Evolutionary conservation across 2,888 invertebrate genomes (phyloP).

Genomic region (Cotesia congregata): DNA sequence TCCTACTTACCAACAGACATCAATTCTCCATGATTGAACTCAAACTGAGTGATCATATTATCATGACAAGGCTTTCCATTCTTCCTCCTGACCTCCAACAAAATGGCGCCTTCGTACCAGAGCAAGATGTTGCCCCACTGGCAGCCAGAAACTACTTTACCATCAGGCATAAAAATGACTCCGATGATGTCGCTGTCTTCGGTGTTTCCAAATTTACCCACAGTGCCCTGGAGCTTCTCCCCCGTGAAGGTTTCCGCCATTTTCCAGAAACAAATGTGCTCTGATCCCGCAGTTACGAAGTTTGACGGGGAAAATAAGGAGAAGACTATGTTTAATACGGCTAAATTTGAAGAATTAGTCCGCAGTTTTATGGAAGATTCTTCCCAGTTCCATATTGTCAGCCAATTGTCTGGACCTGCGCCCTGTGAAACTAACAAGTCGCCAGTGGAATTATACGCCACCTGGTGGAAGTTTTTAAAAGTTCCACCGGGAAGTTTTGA

Average conservation of each 20-base stretch:
- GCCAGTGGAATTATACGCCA: conserved; percentile 87
- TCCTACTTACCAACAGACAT: conserved; percentile 74
- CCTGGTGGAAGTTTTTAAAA: conserved; percentile 78
- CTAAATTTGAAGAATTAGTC: conserved; percentile 86
- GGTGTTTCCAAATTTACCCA: conserved; percentile 93
- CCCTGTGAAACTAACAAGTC: conserved; percentile 86
- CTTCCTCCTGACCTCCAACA: conserved; percentile 83
- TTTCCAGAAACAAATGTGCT: conserved; percentile 93
- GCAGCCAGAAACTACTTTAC: conserved; percentile 89
- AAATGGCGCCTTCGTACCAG: conserved; percentile 92
- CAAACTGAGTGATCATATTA: conserved; percentile 78
- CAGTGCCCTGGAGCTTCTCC: conserved; percentile 86
- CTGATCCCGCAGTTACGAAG: conserved; percentile 81
- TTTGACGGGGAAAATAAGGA: conserved; percentile 85
- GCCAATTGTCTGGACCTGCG: conserved; percentile 86
- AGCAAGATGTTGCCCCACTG: conserved; percentile 93
- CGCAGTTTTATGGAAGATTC: conserved; percentile 81
- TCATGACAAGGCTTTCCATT: conserved; percentile 82
- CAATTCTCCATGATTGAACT: conserved; percentile 72
- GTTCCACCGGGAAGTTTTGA: conserved; percentile 85
- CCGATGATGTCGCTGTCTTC: conserved; percentile 92
- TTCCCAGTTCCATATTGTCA: conserved; percentile 93
- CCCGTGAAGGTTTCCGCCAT: conserved; percentile 93
- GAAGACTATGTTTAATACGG: conserved; percentile 84
- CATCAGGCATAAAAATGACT: conserved; percentile 88